These are phyloP conservation scores for Danio rerio DNA, from an alignment of 2,113 vertebrate species.

Conservation along the genomic window DNA sequence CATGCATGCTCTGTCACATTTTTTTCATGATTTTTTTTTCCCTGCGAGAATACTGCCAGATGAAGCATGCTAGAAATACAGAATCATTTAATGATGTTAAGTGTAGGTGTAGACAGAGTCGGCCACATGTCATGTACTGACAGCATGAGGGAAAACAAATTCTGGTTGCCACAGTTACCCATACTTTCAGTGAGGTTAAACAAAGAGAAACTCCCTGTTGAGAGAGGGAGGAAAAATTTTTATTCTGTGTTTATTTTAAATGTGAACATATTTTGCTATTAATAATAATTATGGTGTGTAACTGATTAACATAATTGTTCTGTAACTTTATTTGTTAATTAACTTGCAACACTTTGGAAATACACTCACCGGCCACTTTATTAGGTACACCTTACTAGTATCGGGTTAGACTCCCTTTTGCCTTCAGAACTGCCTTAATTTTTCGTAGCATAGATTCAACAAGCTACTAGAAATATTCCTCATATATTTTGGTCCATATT, in stretches of 20 bases:
- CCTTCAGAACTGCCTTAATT: too few relatives aligned
- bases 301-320: too few relatives aligned
- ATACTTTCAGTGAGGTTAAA: neutral
- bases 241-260: neutral
- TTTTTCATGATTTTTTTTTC: neutral
- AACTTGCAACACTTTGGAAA: too few relatives aligned
- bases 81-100: slow-evolving; percentile 16
- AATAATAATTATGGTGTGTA: too few relatives aligned
- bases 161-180: neutral
- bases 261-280: neutral
- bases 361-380: too few relatives aligned
- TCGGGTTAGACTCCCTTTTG: too few relatives aligned
- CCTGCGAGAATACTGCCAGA: neutral
- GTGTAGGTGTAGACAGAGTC: neutral
- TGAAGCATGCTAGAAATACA: slow-evolving; percentile 13
- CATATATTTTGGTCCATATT: too few relatives aligned
- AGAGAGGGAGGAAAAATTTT: neutral
- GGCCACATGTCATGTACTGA: neutral
- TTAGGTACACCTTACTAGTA: too few relatives aligned
- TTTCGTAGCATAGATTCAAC: too few relatives aligned
- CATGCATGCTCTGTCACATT: neutral
- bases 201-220: neutral
- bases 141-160: neutral
- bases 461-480: too few relatives aligned
- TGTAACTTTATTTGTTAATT: too few relatives aligned